Conservation (phyloP, 2,888 invertebrate genomes). For the Dimorphilus gyrociliatus region DNA sequence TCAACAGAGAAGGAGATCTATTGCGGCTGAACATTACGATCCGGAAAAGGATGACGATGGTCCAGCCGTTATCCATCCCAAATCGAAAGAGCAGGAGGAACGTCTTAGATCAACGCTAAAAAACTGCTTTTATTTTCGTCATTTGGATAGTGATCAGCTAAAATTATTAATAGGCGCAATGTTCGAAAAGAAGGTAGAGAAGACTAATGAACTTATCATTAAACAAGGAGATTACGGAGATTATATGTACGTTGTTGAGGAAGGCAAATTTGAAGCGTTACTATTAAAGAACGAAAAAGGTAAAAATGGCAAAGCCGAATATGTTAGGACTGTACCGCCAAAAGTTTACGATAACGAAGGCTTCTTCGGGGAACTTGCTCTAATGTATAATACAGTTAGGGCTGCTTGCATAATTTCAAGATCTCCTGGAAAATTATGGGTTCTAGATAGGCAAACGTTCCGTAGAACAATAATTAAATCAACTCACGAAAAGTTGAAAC, state of each 20-base stretch:
- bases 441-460: background rate
- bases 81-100: background rate
- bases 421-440: background rate
- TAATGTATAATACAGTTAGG: conserved; percentile 1
- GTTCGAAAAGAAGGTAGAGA: background rate
- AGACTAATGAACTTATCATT: background rate
- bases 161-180: background rate
- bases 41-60: conserved; percentile 1
- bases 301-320: too few relatives aligned
- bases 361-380: conserved; percentile 2
- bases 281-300: background rate
- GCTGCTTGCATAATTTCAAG: conserved; percentile 1
- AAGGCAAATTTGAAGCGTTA: conserved; percentile 1
- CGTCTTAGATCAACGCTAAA: background rate
- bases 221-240: conserved; percentile 2
- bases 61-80: background rate
- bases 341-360: conserved; percentile 1
- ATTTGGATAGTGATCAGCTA: background rate
- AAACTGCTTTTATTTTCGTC: conserved; percentile 1
- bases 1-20: conserved; percentile 1
- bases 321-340: background rate
- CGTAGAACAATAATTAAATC: background rate
- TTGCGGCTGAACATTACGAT: conserved; percentile 1
- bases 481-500: background rate
- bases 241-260: conserved; percentile 1